Evolutionary conservation across 2,888 invertebrate species (phyloP), one percentile per base, ranked within the genome.

Genomic region (Oscheius sp.): DNA sequence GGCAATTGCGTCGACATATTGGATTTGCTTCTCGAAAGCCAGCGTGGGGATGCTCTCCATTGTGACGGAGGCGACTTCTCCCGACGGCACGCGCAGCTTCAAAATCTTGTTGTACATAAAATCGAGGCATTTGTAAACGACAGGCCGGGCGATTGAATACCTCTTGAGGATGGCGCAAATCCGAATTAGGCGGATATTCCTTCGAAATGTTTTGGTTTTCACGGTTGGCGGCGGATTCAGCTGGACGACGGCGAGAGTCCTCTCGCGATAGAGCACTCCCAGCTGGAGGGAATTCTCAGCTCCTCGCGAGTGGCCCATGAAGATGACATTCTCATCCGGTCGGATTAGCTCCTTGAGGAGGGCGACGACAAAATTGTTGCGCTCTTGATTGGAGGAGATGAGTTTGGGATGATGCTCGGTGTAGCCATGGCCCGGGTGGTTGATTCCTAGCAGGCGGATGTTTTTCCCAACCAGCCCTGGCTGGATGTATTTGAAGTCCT

Each of bases 401-500:
- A 74, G 70, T 17, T 46, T 37, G 15, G 29, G 57, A 57, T 66
- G 25, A 12, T 33, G 20, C 46, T 66, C 69, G 5, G 69, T 71
- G 33, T 48, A 48, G 15, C 75, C 76, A 48, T 75, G 77, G 33
- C 78, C 78, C 2, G 81, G 79, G 70, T 73, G 79, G 65, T 81
- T 81, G 63, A 81, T 17, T 2, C 78, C 79, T 33, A 81, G 73
- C 29, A 74, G 57, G 63, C 81, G 69, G 37, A 81, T 73, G 0
- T 65, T 70, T 31, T 63, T 63, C 31, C 65, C 37, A 29, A 68
- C 63, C 39, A 81, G 55, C 3, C 52, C 55, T 12, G 72, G 70
- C 0, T 69, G 63, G 68, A 80, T 65, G 61, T 76, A 79, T 58
- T 80, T 80, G 70, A 76, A 80, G 45, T 78, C 78, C n/a, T 75